A percentile compares a stretch with the other conserved stretches of the same genome.
These are phyloP conservation scores for Dinomys branickii DNA, from an alignment of 2,113 vertebrate genomes.

Conservation along the genomic window DNA sequence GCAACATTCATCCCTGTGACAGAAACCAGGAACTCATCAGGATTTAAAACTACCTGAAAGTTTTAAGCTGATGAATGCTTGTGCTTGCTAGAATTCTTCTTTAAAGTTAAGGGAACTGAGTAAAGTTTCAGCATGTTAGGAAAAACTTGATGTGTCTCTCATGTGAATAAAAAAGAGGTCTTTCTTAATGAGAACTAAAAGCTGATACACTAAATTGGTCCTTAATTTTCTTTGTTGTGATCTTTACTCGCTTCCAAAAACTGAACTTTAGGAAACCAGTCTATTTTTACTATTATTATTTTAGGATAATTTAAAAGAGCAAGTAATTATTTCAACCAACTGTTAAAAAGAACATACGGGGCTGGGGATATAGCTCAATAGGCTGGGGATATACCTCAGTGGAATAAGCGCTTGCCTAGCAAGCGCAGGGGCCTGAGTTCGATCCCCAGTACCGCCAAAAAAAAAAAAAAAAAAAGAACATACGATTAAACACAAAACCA, in stretches of 20 bases:
- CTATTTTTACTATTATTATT: neutral
- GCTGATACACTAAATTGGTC: neutral
- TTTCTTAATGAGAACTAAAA: constrained; percentile 72
- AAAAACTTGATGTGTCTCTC: neutral
- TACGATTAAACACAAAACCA: neutral
- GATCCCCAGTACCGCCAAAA: too few species aligned
- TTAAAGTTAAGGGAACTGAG: neutral
- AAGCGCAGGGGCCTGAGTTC: too few species aligned
- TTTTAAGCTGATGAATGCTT: constrained; percentile 11
- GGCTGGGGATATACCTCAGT: too few species aligned
- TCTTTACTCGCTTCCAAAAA: constrained; percentile 35
- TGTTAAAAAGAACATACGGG: too few species aligned
- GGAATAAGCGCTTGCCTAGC: too few species aligned
- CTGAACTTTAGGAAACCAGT: neutral
- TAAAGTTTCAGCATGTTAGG: constrained; percentile 33
- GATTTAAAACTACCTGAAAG: neutral
- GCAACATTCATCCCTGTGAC: neutral
- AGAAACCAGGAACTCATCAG: neutral
- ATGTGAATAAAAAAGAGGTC: constrained; percentile 25
- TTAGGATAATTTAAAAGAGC: constrained; percentile 20
- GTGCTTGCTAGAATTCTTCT: neutral
- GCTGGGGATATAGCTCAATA: too few species aligned
- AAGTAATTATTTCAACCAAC: neutral
- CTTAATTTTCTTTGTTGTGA: constrained; percentile 38
- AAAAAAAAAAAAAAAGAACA: too few species aligned